Percentiles rank a stretch among this genome's conserved stretches.
Conservation (phyloP, 2,888 invertebrate species). For the Lepeophtheirus nordmannii region DNA sequence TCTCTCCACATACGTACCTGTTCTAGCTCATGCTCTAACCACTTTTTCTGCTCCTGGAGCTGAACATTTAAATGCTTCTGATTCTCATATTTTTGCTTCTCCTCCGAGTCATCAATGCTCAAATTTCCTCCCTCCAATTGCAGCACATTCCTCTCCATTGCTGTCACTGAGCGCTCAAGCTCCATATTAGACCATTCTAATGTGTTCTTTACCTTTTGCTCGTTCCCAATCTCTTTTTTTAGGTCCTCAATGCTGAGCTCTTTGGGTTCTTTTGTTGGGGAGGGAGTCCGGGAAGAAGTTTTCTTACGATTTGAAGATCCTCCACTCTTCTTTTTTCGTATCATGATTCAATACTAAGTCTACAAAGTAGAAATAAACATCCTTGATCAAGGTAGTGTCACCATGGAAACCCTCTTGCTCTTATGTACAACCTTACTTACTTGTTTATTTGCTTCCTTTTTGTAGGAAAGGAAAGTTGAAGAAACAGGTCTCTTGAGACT, state of each 20-base stretch:
- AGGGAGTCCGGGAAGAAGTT: no score
- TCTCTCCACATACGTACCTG: background rate
- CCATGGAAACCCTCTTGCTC: no score
- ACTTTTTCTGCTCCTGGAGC: constrained; percentile 17
- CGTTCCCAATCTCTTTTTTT: background rate
- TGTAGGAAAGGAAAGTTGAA: no score
- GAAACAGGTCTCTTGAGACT: no score
- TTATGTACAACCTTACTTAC: no score
- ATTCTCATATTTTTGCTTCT: constrained; percentile 23
- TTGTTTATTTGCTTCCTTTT: no score
- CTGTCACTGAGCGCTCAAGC: constrained; percentile 12
- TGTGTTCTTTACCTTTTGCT: constrained; percentile 8
- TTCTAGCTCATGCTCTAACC: constrained; percentile 23
- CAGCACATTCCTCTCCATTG: constrained; percentile 19
- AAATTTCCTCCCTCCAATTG: constrained; percentile 22
- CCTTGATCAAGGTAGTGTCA: no score
- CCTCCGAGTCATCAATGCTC: constrained; percentile 12
- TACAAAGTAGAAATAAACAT: no score
- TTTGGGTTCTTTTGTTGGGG: background rate
- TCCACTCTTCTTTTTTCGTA: no score
- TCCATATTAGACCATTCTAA: constrained; percentile 20
- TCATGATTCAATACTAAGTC: no score
- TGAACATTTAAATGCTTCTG: constrained; percentile 20
- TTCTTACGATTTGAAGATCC: no score
- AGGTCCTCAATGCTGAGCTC: background rate